Conservation (phyloP, 2,888 invertebrate genomes). For the Leptinotarsa rubiginosa region DNA sequence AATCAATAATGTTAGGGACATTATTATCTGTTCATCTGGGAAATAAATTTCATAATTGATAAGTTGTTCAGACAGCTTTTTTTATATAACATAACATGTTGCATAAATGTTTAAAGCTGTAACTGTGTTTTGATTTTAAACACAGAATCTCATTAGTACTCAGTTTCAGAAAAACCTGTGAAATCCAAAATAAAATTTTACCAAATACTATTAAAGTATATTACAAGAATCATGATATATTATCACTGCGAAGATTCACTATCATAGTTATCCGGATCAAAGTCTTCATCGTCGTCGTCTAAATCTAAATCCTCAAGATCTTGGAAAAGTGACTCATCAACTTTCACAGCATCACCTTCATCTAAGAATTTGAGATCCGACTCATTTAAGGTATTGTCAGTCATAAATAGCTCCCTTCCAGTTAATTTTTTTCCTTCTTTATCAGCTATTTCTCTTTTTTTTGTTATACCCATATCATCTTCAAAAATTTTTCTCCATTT, state of each 20-base stretch:
- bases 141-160: too few species aligned
- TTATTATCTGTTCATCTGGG: too few species aligned
- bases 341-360: slow-evolving; percentile 88
- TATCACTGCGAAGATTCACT: slow-evolving; percentile 53
- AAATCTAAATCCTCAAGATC: slow-evolving; percentile 86
- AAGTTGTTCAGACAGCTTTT: neutral
- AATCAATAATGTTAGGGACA: too few species aligned
- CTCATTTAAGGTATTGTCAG: slow-evolving; percentile 92
- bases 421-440: slow-evolving; percentile 87
- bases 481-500: slow-evolving; percentile 96
- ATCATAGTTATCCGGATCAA: slow-evolving; percentile 66
- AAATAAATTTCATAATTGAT: too few species aligned
- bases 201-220: neutral
- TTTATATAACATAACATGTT: too few species aligned
- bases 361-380: slow-evolving; percentile 96
- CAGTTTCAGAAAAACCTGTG: too few species aligned
- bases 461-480: slow-evolving; percentile 83
- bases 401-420: slow-evolving; percentile 93
- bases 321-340: slow-evolving; percentile 94
- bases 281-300: slow-evolving; percentile 75
- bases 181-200: neutral
- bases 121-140: too few species aligned
- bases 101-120: too few species aligned
- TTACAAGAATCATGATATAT: slow-evolving; percentile 27
- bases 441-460: slow-evolving; percentile 77